A percentile compares a stretch with the other conserved stretches of the same genome.
Evolutionary conservation across 2,888 invertebrate species (phyloP).

Genomic region (Limenitis camilla): DNA sequence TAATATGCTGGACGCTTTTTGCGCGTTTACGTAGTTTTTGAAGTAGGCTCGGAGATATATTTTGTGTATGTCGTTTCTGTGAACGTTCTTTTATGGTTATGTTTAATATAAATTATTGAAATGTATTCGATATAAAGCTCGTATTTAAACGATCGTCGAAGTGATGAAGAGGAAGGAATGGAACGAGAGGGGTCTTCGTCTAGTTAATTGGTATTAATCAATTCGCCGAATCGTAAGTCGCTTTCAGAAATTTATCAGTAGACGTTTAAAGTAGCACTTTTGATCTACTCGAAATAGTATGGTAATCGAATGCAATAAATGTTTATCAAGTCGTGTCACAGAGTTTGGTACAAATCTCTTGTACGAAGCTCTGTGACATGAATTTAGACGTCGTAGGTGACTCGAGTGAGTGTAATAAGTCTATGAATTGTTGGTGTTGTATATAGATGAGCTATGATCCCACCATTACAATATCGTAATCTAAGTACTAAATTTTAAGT

Average conservation of each 20-base stretch:
- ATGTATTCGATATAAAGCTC: slow-evolving; percentile 51
- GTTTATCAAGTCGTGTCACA: slow-evolving; percentile 42
- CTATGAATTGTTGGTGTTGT: slow-evolving; percentile 69
- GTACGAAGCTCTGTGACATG: slow-evolving; percentile 37
- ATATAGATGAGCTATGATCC: slow-evolving; percentile 72
- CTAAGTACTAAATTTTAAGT: slow-evolving; percentile 68
- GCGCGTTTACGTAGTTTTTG: slow-evolving; percentile 61
- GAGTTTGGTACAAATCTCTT: slow-evolving; percentile 36
- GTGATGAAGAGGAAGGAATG: slow-evolving; percentile 31
- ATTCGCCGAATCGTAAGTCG: slow-evolving; percentile 31
- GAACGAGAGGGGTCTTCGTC: slow-evolving; percentile 1
- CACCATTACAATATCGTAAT: slow-evolving; percentile 67
- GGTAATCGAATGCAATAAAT: slow-evolving; percentile 67
- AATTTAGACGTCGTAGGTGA: slow-evolving; percentile 54
- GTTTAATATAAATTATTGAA: slow-evolving; percentile 66
- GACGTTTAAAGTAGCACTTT: slow-evolving; percentile 56
- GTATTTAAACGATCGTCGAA: slow-evolving; percentile 46
- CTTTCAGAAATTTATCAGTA: slow-evolving; percentile 22
- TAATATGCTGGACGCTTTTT: slow-evolving; percentile 61
- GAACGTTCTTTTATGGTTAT: slow-evolving; percentile 57
- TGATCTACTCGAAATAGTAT: slow-evolving; percentile 61
- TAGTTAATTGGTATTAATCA: slow-evolving; percentile 12
- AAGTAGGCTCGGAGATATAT: slow-evolving; percentile 58
- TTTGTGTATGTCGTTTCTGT: slow-evolving; percentile 60
- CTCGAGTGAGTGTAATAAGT: slow-evolving; percentile 69